Conservation (phyloP, 1,140 invertebrate genomes). For the Eupristina koningsbergeri region DNA sequence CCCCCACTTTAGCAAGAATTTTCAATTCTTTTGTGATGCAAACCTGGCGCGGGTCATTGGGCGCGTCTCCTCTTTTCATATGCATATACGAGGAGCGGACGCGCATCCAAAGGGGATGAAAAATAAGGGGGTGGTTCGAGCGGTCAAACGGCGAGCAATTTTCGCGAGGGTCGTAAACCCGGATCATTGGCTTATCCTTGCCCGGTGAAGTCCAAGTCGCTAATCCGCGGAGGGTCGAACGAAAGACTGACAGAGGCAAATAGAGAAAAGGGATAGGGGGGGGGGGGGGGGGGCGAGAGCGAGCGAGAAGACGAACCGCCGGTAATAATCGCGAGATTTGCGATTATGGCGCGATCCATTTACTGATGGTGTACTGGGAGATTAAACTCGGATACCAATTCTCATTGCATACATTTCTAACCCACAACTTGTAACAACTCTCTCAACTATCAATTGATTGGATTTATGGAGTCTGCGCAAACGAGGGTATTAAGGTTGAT, state of each 20-base stretch:
- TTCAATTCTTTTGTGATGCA: neutral
- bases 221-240: neutral
- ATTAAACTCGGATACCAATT: neutral
- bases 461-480: neutral
- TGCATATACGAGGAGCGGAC: neutral
- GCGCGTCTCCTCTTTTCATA: neutral
- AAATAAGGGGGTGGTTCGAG: neutral
- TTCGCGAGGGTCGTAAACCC: slow-evolving; percentile 7
- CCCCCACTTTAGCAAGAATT: neutral
- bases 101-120: neutral
- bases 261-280: neutral
- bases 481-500: neutral
- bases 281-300: too few relatives aligned
- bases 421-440: neutral
- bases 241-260: neutral
- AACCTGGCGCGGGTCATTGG: neutral
- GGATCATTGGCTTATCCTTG: slow-evolving; percentile 7
- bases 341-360: neutral
- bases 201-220: neutral
- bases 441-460: neutral
- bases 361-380: too few relatives aligned
- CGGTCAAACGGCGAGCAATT: slow-evolving; percentile 4
- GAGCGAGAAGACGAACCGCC: neutral
- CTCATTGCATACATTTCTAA: neutral
- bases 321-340: slow-evolving; percentile 4